phyloP scores from a whole-genome alignment of 2,797 vertebrate species.

The Cynopterus sphinx region DNA sequence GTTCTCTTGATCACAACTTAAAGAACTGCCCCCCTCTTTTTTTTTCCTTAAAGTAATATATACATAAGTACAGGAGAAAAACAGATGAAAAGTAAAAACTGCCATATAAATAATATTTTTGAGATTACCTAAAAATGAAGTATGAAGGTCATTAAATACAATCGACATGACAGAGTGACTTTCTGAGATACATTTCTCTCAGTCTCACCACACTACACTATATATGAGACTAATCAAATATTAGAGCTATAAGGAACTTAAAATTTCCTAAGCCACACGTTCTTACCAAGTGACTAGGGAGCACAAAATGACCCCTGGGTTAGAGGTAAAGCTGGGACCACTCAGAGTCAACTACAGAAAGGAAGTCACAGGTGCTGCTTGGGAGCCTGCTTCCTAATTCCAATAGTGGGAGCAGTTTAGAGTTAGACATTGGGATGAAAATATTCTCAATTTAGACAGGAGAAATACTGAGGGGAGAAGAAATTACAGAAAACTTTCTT shows the following conservation, averaged over 20 bases:
- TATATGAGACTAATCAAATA: not conserved
- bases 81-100: not conserved
- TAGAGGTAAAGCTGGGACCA: not conserved
- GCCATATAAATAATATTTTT: not conserved
- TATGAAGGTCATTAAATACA: not conserved
- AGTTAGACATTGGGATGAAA: not conserved
- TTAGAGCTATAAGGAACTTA: not conserved
- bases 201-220: not conserved
- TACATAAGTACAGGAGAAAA: not conserved
- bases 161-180: not conserved
- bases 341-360: not conserved
- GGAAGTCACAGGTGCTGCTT: not conserved
- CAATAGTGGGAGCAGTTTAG: not conserved
- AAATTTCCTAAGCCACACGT: not conserved
- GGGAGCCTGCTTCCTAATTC: not conserved
- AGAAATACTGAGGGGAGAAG: not conserved
- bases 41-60: not conserved
- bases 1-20: not conserved
- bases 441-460: not conserved
- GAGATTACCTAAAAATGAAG: not conserved
- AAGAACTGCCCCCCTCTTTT: not conserved
- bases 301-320: not conserved
- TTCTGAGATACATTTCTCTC: not conserved
- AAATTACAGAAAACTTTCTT: not conserved
- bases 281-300: not conserved